Evolutionary conservation across 1,140 invertebrate species (phyloP).

Genomic region (Lasaia peninsularis): DNA sequence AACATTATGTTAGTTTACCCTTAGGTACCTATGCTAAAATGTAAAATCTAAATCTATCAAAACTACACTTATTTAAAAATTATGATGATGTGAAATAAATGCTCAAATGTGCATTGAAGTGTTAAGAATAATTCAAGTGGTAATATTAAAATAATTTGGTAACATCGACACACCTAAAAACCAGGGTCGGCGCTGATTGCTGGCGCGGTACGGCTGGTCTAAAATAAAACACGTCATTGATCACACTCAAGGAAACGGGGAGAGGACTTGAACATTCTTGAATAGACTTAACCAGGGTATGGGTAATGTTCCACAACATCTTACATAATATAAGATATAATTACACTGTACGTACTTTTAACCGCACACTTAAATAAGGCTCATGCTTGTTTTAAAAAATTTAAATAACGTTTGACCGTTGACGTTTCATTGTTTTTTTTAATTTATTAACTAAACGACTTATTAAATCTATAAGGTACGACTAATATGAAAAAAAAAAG

Average conservation of each 20-base stretch:
- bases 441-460: no score
- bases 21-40: neutral
- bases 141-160: slow-evolving; percentile 52
- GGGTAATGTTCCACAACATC: no score
- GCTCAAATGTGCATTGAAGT: neutral
- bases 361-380: no score
- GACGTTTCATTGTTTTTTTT: no score
- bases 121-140: slow-evolving; percentile 47
- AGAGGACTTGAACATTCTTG: slow-evolving; percentile 18
- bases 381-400: no score
- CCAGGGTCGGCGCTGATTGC: slow-evolving; percentile 76
- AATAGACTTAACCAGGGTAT: slow-evolving; percentile 34
- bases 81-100: neutral
- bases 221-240: slow-evolving; percentile 72
- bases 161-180: slow-evolving; percentile 78
- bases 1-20: neutral
- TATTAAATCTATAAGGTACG: no score
- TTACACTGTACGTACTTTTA: no score
- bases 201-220: slow-evolving; percentile 76
- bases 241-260: slow-evolving; percentile 36
- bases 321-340: no score
- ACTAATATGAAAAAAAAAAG: no score
- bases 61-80: neutral
- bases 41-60: neutral
- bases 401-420: no score